Percentiles rank a stretch among this genome's conserved stretches.
Conservation (phyloP, 2,797 vertebrate species). For the Octomys mimax region DNA sequence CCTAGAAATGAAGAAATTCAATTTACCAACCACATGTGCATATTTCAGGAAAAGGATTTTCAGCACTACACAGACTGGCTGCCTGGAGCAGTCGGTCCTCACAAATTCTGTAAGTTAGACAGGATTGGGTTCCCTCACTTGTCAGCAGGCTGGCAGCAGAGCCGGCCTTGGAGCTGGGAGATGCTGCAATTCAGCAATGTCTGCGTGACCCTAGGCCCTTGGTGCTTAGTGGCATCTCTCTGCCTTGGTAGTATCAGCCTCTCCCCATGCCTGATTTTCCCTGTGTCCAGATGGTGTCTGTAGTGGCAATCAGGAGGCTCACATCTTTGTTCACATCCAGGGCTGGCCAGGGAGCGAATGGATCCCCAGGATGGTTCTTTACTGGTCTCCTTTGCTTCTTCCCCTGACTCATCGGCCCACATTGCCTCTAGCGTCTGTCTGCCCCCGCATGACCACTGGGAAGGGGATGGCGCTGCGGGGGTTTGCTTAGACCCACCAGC, state of each 20-base stretch:
- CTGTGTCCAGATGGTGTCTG: not conserved
- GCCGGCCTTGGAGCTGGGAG: not conserved
- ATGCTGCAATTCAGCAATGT: not conserved
- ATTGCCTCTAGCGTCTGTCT: not conserved
- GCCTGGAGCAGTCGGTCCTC: not conserved
- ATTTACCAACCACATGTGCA: not conserved
- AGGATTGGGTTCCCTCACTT: not conserved
- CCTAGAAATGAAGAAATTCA: constrained; percentile 28
- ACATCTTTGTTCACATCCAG: not conserved
- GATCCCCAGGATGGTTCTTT: not conserved
- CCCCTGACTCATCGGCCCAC: not conserved
- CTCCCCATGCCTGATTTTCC: not conserved
- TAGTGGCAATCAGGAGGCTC: not conserved
- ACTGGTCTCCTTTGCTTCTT: not conserved
- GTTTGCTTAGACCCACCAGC: not conserved
- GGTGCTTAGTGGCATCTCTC: not conserved
- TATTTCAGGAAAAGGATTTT: not conserved
- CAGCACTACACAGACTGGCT: not conserved
- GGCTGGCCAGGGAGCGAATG: not conserved
- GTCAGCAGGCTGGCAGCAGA: not conserved
- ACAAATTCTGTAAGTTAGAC: not conserved
- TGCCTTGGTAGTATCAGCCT: not conserved
- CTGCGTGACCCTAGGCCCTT: not conserved
- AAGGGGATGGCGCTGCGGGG: not conserved
- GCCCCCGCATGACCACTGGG: not conserved